Base-by-base conservation (phyloP, 2,888 invertebrate species). In the Augochlorella aurata region DNA sequence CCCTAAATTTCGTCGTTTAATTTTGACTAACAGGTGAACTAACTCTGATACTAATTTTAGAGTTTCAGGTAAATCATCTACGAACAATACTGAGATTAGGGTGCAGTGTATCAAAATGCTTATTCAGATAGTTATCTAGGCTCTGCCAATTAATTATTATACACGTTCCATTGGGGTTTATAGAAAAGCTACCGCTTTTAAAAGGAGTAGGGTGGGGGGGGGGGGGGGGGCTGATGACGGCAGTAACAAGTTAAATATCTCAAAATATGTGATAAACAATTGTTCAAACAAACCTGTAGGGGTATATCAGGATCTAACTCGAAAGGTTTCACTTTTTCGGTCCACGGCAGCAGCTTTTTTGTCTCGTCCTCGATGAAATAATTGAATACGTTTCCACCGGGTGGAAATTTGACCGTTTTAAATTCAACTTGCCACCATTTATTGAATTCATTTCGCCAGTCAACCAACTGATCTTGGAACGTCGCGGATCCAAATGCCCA, bases 361-460 rank as follows among this genome's bases (percentile, higher is more conserved):
- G 97, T 96, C 89, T 98, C 97, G 0, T 95, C 94, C 90, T 99
- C 98, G 79, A 99, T 97, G 93, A 96, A 98, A 94, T 96, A 99
- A 90, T 97, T 97, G 93, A 99, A 99, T 1, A 99, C 96, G 71
- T 96, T 97, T 3, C 97, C 98, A 2, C 95, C 95, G 0, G 95
- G 91, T 0, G 99, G 98, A 94, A 98, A 98, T 93, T 97, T 97
- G 45, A 99, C 95, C 0, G 97, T 95, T 94, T 98, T 98, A 93
- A 98, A 99, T 94, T 99, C 99, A 85, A 96, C 97, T 29, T 95
- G 95, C 95, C 98, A 99, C 98, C 98, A 99, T 93, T 98, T 98
- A 91, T 97, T 97, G 93, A 99, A 99, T 92, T 99, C 99, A 88
- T 97, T 97, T 65, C 98, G 95, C 96, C 98, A 98, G 93, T 99